phyloP scores from a whole-genome alignment of 1,140 invertebrate species.

The Neodiprion virginianus region DNA sequence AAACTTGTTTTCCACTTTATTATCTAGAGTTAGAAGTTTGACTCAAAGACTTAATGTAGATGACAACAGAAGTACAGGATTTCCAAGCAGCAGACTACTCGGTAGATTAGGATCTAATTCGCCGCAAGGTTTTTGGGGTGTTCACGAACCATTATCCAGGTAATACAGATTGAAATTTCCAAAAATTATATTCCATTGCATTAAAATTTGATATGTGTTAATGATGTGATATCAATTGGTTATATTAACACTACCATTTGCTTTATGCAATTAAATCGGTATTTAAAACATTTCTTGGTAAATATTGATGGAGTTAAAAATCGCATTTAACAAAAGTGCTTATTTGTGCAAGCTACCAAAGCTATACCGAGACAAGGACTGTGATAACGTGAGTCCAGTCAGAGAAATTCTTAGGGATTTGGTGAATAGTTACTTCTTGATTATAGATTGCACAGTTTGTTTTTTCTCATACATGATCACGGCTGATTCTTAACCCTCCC shows the following conservation, averaged over 20 bases:
- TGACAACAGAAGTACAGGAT: conserved; percentile 67
- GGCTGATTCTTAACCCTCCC: not conserved
- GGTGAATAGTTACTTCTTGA: not conserved
- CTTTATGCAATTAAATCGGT: not conserved
- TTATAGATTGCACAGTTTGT: conserved; percentile 3
- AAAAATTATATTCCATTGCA: not conserved
- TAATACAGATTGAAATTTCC: conserved; percentile 26
- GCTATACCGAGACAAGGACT: conserved; percentile 55
- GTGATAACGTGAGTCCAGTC: conserved; percentile 58
- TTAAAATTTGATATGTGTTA: not conserved
- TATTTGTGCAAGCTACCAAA: conserved; percentile 61
- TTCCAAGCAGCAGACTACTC: conserved; percentile 64
- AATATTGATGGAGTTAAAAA: not conserved
- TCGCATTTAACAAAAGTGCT: conserved; percentile 29
- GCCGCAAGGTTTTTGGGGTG: conserved; percentile 50
- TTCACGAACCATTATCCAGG: conserved; percentile 55
- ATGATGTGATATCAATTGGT: too few species aligned
- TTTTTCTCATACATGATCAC: not conserved
- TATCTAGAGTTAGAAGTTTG: conserved; percentile 83
- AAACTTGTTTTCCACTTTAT: conserved; percentile 85
- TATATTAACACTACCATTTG: too few species aligned
- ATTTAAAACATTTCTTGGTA: not conserved
- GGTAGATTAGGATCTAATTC: conserved; percentile 53
- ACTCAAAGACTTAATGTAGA: conserved; percentile 86
- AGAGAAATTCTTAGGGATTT: conserved; percentile 23